Percentiles rank a stretch among this genome's conserved stretches.
Evolutionary conservation across 2,797 vertebrate genomes (phyloP).

Genomic region (Silurus aristotelis): DNA sequence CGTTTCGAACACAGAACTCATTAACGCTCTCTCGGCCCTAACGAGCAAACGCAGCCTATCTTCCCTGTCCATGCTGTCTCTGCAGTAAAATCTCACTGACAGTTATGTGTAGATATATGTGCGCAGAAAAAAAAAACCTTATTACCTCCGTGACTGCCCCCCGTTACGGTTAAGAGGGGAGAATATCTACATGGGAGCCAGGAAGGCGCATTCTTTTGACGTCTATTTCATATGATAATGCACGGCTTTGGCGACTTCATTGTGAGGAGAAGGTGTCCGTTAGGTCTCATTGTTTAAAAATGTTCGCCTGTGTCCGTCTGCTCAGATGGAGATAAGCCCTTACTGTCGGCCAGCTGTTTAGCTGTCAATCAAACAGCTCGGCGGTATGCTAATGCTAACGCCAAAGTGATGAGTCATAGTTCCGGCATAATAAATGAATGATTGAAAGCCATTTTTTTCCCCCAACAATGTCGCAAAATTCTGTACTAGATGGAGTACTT

Average conservation of each 20-base stretch:
- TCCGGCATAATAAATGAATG: constrained; percentile 21
- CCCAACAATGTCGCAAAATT: background rate
- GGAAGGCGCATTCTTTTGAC: constrained; percentile 9
- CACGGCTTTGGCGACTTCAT: constrained; percentile 23
- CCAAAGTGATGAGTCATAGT: constrained; percentile 39
- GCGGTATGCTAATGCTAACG: constrained; percentile 17
- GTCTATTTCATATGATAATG: constrained; percentile 20
- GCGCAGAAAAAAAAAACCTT: background rate
- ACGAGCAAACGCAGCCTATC: background rate
- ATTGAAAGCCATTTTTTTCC: background rate
- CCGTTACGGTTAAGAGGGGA: background rate
- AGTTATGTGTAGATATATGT: background rate
- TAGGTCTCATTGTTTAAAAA: constrained; percentile 43
- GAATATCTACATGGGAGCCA: constrained; percentile 18
- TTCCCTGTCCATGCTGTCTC: constrained; percentile 6
- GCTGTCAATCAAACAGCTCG: constrained; percentile 47
- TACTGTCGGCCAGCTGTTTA: constrained; percentile 27
- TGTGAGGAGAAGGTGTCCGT: constrained; percentile 21
- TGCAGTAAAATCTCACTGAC: constrained; percentile 24
- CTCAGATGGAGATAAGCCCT: constrained; percentile 49
- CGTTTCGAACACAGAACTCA: background rate
- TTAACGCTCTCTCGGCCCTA: background rate
- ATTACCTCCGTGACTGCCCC: constrained; percentile 4
- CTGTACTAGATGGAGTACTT: background rate
- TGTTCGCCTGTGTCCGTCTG: constrained; percentile 43